Evolutionary conservation across 1,140 invertebrate species (phyloP).

Genomic region (Zelostemma sp.): DNA sequence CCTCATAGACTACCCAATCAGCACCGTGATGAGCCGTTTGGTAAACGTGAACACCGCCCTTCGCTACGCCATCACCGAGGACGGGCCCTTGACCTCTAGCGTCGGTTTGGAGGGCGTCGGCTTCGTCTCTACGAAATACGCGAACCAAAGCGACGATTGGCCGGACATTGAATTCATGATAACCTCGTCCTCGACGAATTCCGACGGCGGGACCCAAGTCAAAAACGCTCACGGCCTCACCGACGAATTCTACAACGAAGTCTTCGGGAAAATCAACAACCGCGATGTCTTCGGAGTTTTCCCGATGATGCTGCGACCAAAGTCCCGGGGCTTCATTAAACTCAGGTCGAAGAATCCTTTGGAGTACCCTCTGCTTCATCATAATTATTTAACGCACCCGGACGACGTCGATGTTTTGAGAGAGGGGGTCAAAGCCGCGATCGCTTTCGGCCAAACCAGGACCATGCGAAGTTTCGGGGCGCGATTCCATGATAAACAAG

Average conservation of each 20-base stretch:
- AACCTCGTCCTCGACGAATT: slow-evolving; percentile 82
- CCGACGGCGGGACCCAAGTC: slow-evolving; percentile 79
- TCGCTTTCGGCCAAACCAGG: slow-evolving; percentile 82
- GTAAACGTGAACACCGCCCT: slow-evolving; percentile 83
- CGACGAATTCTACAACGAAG: slow-evolving; percentile 83
- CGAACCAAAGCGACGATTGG: slow-evolving; percentile 86
- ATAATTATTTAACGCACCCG: slow-evolving; percentile 89
- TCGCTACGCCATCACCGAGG: slow-evolving; percentile 81
- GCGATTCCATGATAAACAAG: slow-evolving; percentile 77
- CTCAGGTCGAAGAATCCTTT: slow-evolving; percentile 84
- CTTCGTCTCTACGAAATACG: slow-evolving; percentile 89
- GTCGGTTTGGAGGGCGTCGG: slow-evolving; percentile 87
- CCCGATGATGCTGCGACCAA: slow-evolving; percentile 89
- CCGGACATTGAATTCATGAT: slow-evolving; percentile 93
- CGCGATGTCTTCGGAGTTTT: slow-evolving; percentile 84
- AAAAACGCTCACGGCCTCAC: slow-evolving; percentile 84
- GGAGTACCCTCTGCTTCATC: slow-evolving; percentile 87
- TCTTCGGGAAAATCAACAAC: slow-evolving; percentile 78
- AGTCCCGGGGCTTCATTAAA: slow-evolving; percentile 84
- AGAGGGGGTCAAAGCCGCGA: slow-evolving; percentile 87
- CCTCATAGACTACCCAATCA: slow-evolving; percentile 83
- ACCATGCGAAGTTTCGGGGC: slow-evolving; percentile 82
- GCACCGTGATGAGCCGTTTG: slow-evolving; percentile 80
- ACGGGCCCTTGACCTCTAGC: slow-evolving; percentile 85
- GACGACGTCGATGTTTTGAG: slow-evolving; percentile 83